These are phyloP conservation scores for Elgonia sp. DNA, from an alignment of 2,888 invertebrate species.

Conservation along the genomic window DNA sequence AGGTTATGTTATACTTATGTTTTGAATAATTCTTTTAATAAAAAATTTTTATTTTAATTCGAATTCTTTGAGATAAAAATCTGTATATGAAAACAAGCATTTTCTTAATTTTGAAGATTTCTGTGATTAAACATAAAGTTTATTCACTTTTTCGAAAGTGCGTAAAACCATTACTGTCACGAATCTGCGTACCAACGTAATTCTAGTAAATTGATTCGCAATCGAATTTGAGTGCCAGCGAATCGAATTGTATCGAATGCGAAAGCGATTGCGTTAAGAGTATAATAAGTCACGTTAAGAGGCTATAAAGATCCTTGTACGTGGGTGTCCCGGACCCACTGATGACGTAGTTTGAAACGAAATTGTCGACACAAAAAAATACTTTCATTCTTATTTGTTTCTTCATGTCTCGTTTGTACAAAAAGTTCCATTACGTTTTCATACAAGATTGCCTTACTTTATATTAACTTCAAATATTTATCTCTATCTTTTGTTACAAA, in stretches of 20 bases:
- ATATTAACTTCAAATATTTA: too few species aligned
- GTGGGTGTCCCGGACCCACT: slow-evolving; percentile 33
- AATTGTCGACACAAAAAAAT: background rate
- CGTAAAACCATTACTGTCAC: slow-evolving; percentile 22
- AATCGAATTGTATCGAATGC: slow-evolving; percentile 52
- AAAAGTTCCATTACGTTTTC: too few species aligned
- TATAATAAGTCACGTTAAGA: slow-evolving; percentile 56
- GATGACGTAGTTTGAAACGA: slow-evolving; percentile 36
- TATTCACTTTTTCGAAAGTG: slow-evolving; percentile 39
- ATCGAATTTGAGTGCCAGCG: slow-evolving; percentile 46
- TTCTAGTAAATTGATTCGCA: slow-evolving; percentile 36
- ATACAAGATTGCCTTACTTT: too few species aligned
- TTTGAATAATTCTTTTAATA: too few species aligned
- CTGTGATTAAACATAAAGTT: slow-evolving; percentile 11
- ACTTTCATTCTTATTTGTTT: background rate
- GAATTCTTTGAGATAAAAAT: too few species aligned
- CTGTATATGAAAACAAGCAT: too few species aligned
- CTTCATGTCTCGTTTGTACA: too few species aligned
- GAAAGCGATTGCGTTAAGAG: slow-evolving; percentile 54
- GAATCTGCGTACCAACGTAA: slow-evolving; percentile 28
- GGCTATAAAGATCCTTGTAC: slow-evolving; percentile 43
- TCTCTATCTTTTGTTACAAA: too few species aligned
- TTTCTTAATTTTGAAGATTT: slow-evolving; percentile 1
- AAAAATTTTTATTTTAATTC: too few species aligned
- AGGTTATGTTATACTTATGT: too few species aligned